These are phyloP conservation scores for Penaeus monodon DNA, from an alignment of 2,888 invertebrate species.

Conservation along the genomic window DNA sequence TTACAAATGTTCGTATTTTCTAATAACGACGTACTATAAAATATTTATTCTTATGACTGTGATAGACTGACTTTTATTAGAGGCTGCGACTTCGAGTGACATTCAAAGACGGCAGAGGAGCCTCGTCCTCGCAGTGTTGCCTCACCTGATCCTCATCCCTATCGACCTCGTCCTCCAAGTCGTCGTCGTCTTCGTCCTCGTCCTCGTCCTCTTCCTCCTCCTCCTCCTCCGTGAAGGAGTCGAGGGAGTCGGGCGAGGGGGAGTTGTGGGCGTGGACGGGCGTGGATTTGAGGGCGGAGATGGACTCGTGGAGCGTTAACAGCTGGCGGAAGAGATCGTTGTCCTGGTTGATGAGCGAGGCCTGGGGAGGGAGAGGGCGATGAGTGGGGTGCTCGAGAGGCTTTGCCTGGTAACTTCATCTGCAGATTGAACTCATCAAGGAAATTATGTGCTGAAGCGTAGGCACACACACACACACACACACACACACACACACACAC, in stretches of 20 bases:
- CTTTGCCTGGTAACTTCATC: neutral
- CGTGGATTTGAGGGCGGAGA: constrained; percentile 51
- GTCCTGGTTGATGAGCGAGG: constrained; percentile 57
- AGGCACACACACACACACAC: too few relatives aligned
- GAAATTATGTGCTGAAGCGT: too few relatives aligned
- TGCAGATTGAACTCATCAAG: neutral
- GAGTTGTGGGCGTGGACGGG: constrained; percentile 29
- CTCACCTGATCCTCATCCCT: constrained; percentile 37
- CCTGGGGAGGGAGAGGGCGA: constrained; percentile 25
- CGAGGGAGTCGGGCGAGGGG: constrained; percentile 48
- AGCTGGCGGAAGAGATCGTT: constrained; percentile 56
- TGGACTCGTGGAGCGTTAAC: constrained; percentile 51
- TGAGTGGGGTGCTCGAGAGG: neutral
- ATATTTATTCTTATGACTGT: too few relatives aligned
- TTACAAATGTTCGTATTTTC: too few relatives aligned
- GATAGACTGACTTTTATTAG: neutral
- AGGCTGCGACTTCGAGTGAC: neutral
- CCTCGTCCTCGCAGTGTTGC: neutral
- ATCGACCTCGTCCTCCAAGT: constrained; percentile 31
- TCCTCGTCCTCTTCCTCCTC: constrained; percentile 50
- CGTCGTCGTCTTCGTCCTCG: constrained; percentile 46
- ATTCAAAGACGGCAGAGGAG: neutral
- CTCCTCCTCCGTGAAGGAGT: constrained; percentile 56
- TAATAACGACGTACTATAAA: too few relatives aligned
- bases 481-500: too few relatives aligned